Evolutionary conservation across 2,888 invertebrate genomes (phyloP).

Genomic region (Pinctada fucata): DNA sequence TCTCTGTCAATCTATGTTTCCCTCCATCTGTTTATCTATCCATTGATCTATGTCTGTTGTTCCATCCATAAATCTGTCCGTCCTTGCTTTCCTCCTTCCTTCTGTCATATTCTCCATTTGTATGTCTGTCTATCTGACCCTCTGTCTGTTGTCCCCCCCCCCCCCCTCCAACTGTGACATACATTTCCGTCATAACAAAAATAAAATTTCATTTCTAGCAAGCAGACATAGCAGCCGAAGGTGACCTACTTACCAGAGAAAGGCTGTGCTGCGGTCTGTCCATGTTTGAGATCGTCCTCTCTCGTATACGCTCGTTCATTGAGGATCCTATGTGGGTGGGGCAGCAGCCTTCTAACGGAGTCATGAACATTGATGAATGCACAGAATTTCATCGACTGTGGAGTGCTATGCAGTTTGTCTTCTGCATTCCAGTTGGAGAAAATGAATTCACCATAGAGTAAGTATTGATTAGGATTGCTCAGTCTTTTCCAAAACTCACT

Average conservation of each 20-base stretch:
- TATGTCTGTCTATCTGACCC: too few species aligned
- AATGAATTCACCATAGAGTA: constrained; percentile 98
- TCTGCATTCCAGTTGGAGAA: constrained; percentile 96
- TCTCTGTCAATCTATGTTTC: too few species aligned
- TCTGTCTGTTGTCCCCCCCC: too few species aligned
- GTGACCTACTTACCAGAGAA: constrained; percentile 96
- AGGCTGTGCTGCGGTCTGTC: constrained; percentile 97
- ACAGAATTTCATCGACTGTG: constrained; percentile 95
- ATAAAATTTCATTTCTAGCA: constrained; percentile 81
- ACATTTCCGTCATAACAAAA: too few species aligned
- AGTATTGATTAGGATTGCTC: constrained; percentile 76
- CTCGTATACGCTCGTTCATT: constrained; percentile 89
- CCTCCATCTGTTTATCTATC: too few species aligned
- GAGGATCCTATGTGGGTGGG: constrained; percentile 87
- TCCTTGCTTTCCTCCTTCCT: too few species aligned
- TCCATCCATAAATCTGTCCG: too few species aligned
- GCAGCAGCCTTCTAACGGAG: constrained; percentile 89
- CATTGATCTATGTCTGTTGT: too few species aligned
- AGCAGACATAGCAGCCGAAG: constrained; percentile 95
- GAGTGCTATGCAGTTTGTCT: constrained; percentile 98
- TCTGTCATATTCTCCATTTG: too few species aligned
- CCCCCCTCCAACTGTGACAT: too few species aligned
- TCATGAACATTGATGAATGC: constrained; percentile 97
- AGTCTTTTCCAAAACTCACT: too few species aligned
- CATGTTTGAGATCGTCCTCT: constrained; percentile 96